phyloP scores from a whole-genome alignment of 1,140 invertebrate genomes.

The Leptopilina clavipes region DNA sequence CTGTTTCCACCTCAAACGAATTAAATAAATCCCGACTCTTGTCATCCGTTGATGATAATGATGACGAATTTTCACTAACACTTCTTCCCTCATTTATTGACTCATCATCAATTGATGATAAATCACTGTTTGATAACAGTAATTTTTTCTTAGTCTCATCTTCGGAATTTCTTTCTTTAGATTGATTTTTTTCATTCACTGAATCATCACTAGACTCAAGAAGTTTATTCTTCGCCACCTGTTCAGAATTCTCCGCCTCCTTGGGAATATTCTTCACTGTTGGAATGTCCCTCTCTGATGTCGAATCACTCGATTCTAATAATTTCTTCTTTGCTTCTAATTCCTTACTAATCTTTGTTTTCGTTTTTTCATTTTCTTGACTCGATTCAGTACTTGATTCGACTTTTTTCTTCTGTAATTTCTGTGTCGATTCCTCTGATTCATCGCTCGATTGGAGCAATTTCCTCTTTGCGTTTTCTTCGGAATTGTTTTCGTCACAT shows the following conservation, averaged over 20 bases:
- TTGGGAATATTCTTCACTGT: too few species aligned
- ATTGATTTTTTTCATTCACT: background rate
- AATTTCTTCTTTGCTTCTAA: conserved; percentile 28
- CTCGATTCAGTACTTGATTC: background rate
- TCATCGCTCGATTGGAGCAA: too few species aligned
- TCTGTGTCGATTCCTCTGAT: background rate
- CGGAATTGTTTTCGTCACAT: background rate
- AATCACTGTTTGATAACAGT: background rate
- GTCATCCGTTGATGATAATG: background rate
- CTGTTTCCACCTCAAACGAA: background rate
- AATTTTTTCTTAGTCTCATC: background rate
- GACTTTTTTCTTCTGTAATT: background rate
- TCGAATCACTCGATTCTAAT: background rate
- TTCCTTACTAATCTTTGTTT: too few species aligned
- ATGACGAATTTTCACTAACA: background rate
- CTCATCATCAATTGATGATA: background rate
- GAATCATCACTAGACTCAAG: too few species aligned
- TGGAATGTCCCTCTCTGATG: background rate
- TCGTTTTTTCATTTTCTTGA: background rate
- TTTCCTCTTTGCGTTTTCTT: background rate
- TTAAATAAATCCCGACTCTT: background rate
- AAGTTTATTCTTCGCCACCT: too few species aligned
- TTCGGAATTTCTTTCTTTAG: background rate
- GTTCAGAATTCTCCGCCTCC: too few species aligned
- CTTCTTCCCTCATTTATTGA: background rate